Percentiles rank a stretch among this genome's conserved stretches.
Conservation (phyloP, 2,113 vertebrate genomes). For the Otus sunia region DNA sequence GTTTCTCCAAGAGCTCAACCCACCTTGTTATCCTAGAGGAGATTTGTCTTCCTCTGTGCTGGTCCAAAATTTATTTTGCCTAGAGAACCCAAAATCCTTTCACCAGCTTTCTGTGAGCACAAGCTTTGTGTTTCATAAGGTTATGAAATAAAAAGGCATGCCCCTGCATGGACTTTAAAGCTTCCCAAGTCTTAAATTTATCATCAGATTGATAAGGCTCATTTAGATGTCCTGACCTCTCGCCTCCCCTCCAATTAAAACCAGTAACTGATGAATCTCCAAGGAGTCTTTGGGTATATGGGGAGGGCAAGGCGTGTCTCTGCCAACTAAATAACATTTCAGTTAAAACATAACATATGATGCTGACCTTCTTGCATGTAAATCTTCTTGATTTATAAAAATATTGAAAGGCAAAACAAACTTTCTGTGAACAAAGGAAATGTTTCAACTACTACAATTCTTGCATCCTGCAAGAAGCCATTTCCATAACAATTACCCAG, state of each 20-base stretch:
- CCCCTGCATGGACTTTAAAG: background rate
- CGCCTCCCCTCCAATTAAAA: background rate
- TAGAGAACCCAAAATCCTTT: background rate
- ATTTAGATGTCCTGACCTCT: background rate
- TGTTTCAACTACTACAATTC: background rate
- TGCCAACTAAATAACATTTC: background rate
- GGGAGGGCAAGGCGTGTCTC: background rate
- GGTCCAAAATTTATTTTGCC: background rate
- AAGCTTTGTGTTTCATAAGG: background rate
- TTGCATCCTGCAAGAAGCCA: background rate
- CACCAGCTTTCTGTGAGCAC: background rate
- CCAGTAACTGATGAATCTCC: background rate
- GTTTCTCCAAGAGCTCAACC: background rate
- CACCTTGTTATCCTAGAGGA: background rate
- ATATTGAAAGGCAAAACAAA: conserved; percentile 23
- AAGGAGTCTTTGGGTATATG: background rate
- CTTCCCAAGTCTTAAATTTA: background rate
- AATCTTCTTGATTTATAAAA: conserved; percentile 13
- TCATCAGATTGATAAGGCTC: background rate
- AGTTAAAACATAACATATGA: background rate
- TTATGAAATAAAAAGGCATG: background rate
- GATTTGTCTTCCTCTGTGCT: background rate
- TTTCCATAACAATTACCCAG: background rate
- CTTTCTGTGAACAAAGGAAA: background rate
- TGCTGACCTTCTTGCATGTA: background rate